Percentiles rank a stretch among this genome's conserved stretches.
phyloP scores from a whole-genome alignment of 2,888 invertebrate species.

The Pandemis corylana region DNA sequence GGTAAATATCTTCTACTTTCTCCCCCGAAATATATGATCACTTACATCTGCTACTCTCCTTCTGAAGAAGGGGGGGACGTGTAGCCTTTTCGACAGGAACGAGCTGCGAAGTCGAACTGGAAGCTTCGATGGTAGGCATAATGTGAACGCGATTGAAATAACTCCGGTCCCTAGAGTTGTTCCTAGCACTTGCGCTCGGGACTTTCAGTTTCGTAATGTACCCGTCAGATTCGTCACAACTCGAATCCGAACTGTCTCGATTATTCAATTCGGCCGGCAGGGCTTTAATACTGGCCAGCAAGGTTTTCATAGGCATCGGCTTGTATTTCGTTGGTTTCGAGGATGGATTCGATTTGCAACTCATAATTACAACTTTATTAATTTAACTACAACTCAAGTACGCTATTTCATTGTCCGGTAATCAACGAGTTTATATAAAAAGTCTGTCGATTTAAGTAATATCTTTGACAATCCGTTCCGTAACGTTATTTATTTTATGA shows the following conservation, averaged over 20 bases:
- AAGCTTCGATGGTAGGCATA: constrained; percentile 25
- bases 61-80: constrained; percentile 63
- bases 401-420: neutral
- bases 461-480: too few species aligned
- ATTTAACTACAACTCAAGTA: too few species aligned
- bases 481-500: neutral
- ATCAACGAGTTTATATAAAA: neutral
- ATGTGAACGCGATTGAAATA: constrained; percentile 23
- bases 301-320: constrained; percentile 78
- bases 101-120: constrained; percentile 10
- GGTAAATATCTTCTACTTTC: too few species aligned
- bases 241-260: constrained; percentile 57
- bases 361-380: constrained; percentile 48
- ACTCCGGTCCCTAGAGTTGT: neutral
- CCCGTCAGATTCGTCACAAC: neutral
- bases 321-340: constrained; percentile 61
- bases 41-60: constrained; percentile 74
- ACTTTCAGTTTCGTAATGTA: constrained; percentile 54
- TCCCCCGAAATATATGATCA: constrained; percentile 57
- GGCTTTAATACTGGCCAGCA: constrained; percentile 73
- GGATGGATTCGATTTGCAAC: constrained; percentile 73
- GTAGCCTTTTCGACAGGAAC: constrained; percentile 62
- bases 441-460: too few species aligned
- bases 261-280: constrained; percentile 62
- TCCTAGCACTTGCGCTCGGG: neutral